Percentiles rank a stretch among this genome's conserved stretches.
These are phyloP conservation scores for Drosophila chauvacae DNA, from an alignment of 1,140 invertebrate genomes.

Conservation along the genomic window DNA sequence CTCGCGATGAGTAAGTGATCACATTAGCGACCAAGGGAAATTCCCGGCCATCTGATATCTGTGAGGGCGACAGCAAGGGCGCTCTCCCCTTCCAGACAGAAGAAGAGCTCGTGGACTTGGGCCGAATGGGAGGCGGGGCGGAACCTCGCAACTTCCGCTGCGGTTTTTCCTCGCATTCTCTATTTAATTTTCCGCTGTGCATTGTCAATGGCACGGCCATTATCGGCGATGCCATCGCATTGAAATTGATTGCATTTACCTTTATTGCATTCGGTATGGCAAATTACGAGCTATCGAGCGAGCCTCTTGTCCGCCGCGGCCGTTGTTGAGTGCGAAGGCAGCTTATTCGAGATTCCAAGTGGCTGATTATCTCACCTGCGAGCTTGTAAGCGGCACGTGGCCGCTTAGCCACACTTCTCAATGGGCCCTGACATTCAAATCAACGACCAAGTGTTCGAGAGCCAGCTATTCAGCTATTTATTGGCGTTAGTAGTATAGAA, in stretches of 20 bases:
- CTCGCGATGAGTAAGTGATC: conserved; percentile 42
- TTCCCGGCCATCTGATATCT: conserved; percentile 26
- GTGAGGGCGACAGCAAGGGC: conserved; percentile 1
- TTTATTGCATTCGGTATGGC: conserved; percentile 67
- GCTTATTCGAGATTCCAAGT: conserved; percentile 32
- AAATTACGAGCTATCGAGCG: conserved; percentile 39
- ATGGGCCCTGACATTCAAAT: conserved; percentile 49
- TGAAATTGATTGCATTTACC: conserved; percentile 81
- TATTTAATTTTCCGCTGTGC: conserved; percentile 68
- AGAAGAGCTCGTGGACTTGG: conserved; percentile 1
- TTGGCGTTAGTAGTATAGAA: conserved; percentile 14
- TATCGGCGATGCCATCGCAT: conserved; percentile 50
- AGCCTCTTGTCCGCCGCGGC: conserved; percentile 10
- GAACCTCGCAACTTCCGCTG: conserved; percentile 44
- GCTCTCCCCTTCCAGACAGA: conserved; percentile 27
- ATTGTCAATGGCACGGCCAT: conserved; percentile 48
- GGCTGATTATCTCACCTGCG: conserved; percentile 19
- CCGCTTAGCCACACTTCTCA: conserved; percentile 28
- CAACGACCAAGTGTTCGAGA: conserved; percentile 13
- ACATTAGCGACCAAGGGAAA: conserved; percentile 12
- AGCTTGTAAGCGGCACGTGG: conserved; percentile 27
- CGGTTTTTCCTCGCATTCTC: conserved; percentile 50
- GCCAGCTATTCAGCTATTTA: conserved; percentile 41
- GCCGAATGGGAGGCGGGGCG: conserved; percentile 9
- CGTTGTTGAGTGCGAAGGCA: background rate